phyloP scores from a whole-genome alignment of 1,140 invertebrate genomes.

The Nebria ingens region DNA sequence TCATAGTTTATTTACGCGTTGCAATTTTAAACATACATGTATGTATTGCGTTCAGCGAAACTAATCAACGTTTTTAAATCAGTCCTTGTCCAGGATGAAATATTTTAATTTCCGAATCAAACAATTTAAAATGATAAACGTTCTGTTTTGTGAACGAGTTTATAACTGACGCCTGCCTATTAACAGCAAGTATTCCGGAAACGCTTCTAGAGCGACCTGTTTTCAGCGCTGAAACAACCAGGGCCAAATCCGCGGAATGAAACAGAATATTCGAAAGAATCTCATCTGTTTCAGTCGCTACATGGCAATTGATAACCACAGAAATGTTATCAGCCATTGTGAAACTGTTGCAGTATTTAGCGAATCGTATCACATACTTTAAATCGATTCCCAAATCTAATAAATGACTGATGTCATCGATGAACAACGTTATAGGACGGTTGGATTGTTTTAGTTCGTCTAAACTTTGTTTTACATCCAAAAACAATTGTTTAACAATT shows the following conservation, averaged over 20 bases:
- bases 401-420: constrained; percentile 60
- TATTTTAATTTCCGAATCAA: constrained; percentile 58
- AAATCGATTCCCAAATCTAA: constrained; percentile 47
- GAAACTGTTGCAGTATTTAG: constrained; percentile 36
- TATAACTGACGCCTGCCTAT: constrained; percentile 36
- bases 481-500: constrained; percentile 27
- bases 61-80: too few relatives aligned
- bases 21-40: too few relatives aligned
- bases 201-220: constrained; percentile 57
- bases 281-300: constrained; percentile 41
- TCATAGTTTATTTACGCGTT: too few relatives aligned
- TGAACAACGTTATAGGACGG: constrained; percentile 40
- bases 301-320: constrained; percentile 37
- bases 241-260: constrained; percentile 47
- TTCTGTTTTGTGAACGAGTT: constrained; percentile 36
- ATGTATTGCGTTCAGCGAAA: too few relatives aligned
- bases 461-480: constrained; percentile 24
- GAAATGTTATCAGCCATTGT: constrained; percentile 31
- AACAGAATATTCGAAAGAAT: constrained; percentile 45
- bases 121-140: constrained; percentile 54
- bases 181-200: constrained; percentile 51
- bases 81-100: constrained; percentile 46
- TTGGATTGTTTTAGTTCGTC: constrained; percentile 22
- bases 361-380: constrained; percentile 42
- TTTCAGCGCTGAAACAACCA: constrained; percentile 50